Conservation (phyloP, 1,140 invertebrate species). For the Lycorma delicatula region DNA sequence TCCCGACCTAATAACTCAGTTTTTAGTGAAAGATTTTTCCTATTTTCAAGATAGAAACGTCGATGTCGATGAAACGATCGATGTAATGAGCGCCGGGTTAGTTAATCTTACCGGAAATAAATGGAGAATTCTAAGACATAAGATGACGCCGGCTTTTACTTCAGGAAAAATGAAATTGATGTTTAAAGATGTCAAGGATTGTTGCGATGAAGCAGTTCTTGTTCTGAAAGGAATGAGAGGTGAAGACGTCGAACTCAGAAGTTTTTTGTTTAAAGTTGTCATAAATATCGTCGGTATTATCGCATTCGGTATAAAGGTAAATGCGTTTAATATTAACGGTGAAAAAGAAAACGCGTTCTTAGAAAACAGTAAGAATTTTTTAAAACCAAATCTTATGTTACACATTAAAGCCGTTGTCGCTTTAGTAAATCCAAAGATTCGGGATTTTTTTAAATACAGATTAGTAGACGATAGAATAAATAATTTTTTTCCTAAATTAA, state of each 20-base stretch:
- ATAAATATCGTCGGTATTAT: not conserved
- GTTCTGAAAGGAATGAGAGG: not conserved
- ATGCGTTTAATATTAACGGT: no score
- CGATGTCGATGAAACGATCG: not conserved
- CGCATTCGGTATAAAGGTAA: not conserved
- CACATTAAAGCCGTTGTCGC: no score
- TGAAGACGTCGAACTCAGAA: not conserved
- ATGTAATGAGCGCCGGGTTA: conserved; percentile 36
- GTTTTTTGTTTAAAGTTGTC: not conserved
- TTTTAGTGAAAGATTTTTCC: not conserved
- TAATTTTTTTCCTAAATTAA: no score
- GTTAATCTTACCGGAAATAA: conserved; percentile 39
- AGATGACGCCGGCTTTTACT: conserved; percentile 34
- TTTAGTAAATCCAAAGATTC: no score
- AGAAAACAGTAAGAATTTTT: no score
- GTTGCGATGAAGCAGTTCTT: not conserved
- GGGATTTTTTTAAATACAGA: no score
- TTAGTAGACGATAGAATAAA: no score
- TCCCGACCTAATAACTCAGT: no score
- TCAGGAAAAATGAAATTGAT: not conserved
- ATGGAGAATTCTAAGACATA: conserved; percentile 44
- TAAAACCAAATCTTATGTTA: no score
- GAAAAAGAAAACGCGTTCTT: no score
- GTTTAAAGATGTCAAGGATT: not conserved
- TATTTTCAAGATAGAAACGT: not conserved